Base-by-base conservation (phyloP, 1,140 invertebrate genomes). In the Sitodiplosis mosellana region DNA sequence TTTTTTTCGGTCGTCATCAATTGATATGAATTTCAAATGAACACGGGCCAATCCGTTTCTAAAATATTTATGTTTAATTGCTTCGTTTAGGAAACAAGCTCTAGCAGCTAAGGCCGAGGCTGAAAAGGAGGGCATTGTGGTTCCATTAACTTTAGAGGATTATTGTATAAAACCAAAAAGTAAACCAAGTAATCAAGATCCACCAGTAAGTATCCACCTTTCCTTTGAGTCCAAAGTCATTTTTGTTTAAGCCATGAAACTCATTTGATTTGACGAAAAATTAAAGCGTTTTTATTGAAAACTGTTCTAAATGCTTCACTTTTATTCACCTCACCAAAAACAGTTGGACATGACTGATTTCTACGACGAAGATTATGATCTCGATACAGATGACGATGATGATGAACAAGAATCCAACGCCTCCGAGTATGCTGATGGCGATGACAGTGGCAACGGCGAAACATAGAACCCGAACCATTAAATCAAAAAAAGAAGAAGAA, bases 61-160 rank as follows among this genome's bases (percentile, higher is more conserved):
- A n/a, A n/a, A n/a, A n/a, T 27, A 27, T n/a, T 46, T 36, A 37
- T 46, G 18, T 10, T 49, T 40, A n/a, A 17, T 34, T 46, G 19
- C 34, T 46, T 15, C 11, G 70, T 75, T 41, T 65, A 93, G 92
- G 58, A 96, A 94, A 74, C 94, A 98, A 78, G 95, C 97, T 1
- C 78, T 87, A 59, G 82, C 85, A 3, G 94, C 92, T 18, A 83
- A 91, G 61, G 75, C 80, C 40, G 94, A 99, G 56, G 95, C 96
- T 1, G 90, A 92, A 60, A 85, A 85, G 51, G 96, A 99, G 69
- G 89, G 90, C 54, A 94, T 99, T 44, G 82, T 83, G 22, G 94
- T 99, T 50, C 96, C 95, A 22, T 78, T 88, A 49, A 99, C 95
- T 2, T 68, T 99, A 58, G 93, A 99, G 74, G 96, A 99, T 67